phyloP scores from a whole-genome alignment of 2,888 invertebrate species.

The Rhagonycha fulva region DNA sequence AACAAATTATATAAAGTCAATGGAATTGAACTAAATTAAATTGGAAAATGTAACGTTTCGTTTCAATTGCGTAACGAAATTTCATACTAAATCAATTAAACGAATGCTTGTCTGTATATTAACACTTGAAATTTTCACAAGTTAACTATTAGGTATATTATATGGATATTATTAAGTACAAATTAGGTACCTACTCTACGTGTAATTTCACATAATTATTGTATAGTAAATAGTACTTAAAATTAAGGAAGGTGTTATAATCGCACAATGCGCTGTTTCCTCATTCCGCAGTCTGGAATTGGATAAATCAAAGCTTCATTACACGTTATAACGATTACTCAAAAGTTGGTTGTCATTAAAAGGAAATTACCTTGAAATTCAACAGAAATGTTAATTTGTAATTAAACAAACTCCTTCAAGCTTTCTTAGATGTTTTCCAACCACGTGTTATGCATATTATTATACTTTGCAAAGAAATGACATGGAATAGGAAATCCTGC shows the following conservation, averaged over 20 bases:
- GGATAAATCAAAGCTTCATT: slow-evolving; percentile 5
- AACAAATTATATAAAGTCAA: not conserved
- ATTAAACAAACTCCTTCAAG: not conserved
- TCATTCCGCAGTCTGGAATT: slow-evolving; percentile 2
- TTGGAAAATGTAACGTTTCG: slow-evolving; percentile 1
- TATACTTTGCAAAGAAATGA: not conserved
- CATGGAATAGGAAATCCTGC: not conserved
- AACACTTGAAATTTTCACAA: not conserved
- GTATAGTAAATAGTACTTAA: slow-evolving; percentile 11
- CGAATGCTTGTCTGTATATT: not conserved
- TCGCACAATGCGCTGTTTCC: slow-evolving; percentile 8
- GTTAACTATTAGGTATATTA: not conserved
- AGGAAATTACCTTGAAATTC: slow-evolving; percentile 12
- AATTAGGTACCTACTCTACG: not conserved
- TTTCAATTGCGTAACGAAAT: not conserved
- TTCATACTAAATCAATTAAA: slow-evolving; percentile 1
- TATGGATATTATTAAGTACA: not conserved
- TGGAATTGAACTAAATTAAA: not conserved
- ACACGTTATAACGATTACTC: slow-evolving; percentile 14
- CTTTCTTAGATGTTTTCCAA: not conserved
- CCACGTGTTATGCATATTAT: not conserved
- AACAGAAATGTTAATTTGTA: slow-evolving; percentile 14
- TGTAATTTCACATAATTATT: no score
- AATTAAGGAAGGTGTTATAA: slow-evolving; percentile 16
- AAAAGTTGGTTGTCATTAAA: slow-evolving; percentile 13